Conservation (phyloP, 2,113 vertebrate genomes). For the Phoxinus phoxinus region DNA sequence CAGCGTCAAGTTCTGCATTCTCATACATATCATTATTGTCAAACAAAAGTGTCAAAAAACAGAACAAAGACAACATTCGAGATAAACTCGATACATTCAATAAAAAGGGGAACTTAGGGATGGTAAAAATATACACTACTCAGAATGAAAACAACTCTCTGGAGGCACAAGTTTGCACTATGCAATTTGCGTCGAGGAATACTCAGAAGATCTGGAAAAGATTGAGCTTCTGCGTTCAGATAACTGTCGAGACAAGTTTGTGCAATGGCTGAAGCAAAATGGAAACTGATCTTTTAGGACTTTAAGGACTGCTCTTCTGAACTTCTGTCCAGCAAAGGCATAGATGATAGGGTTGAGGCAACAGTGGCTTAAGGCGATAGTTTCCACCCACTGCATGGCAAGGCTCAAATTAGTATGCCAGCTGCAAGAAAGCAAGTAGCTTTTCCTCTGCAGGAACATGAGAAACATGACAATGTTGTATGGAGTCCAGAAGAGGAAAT, state of each 20-base stretch:
- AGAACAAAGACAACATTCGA: neutral
- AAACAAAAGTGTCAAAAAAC: neutral
- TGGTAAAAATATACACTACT: neutral
- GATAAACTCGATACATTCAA: neutral
- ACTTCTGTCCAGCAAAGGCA: constrained; percentile 76
- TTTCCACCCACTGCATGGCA: constrained; percentile 60
- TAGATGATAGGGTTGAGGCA: constrained; percentile 81
- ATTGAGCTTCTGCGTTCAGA: constrained; percentile 62
- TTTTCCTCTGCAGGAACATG: neutral
- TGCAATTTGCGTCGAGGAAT: constrained; percentile 48
- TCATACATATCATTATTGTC: neutral
- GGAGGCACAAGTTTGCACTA: neutral
- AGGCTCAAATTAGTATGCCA: neutral
- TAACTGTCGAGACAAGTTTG: neutral
- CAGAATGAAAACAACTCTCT: neutral
- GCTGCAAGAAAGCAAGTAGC: neutral
- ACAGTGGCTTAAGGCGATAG: constrained; percentile 73
- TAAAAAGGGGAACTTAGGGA: neutral
- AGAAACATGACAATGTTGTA: constrained; percentile 75
- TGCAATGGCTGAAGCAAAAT: neutral
- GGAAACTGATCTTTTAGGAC: constrained; percentile 62
- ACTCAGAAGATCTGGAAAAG: constrained; percentile 63
- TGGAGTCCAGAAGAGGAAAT: constrained; percentile 87
- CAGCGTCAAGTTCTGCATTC: neutral
- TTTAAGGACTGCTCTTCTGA: constrained; percentile 63